These are phyloP conservation scores for Engraulis encrasicolus DNA, from an alignment of 2,113 vertebrate species.

Conservation along the genomic window DNA sequence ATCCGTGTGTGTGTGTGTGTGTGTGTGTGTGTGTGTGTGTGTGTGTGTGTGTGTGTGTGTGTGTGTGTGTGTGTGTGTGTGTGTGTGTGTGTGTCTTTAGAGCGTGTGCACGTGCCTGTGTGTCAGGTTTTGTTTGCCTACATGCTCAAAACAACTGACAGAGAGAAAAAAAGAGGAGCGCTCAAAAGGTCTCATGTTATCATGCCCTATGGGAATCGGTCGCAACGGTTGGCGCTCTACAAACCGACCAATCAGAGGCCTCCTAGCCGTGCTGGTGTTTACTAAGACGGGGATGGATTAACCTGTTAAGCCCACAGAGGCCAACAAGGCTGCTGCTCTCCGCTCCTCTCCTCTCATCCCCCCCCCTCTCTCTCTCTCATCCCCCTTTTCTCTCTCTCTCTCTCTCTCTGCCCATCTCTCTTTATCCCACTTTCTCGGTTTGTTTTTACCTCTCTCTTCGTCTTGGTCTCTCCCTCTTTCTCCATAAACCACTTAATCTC, in stretches of 20 bases:
- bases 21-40: neutral
- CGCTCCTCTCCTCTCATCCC: too few species aligned
- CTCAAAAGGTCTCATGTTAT: neutral
- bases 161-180: too few species aligned
- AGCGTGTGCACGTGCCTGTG: neutral
- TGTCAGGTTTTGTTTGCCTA: slow-evolving; percentile 9
- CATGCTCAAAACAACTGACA: neutral
- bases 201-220: neutral
- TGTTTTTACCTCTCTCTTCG: too few species aligned
- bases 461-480: too few species aligned
- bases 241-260: neutral
- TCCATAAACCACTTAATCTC: neutral
- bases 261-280: neutral
- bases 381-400: too few species aligned
- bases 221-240: neutral
- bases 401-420: too few species aligned
- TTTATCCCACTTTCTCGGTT: too few species aligned
- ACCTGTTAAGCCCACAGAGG: neutral
- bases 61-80: neutral
- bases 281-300: neutral
- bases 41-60: neutral
- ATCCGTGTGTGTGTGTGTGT: neutral
- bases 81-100: neutral
- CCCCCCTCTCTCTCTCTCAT: too few species aligned
- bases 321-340: neutral